A percentile compares a stretch with the other conserved stretches of the same genome.
phyloP scores from a whole-genome alignment of 2,888 invertebrate genomes.

The Plusia festucae region DNA sequence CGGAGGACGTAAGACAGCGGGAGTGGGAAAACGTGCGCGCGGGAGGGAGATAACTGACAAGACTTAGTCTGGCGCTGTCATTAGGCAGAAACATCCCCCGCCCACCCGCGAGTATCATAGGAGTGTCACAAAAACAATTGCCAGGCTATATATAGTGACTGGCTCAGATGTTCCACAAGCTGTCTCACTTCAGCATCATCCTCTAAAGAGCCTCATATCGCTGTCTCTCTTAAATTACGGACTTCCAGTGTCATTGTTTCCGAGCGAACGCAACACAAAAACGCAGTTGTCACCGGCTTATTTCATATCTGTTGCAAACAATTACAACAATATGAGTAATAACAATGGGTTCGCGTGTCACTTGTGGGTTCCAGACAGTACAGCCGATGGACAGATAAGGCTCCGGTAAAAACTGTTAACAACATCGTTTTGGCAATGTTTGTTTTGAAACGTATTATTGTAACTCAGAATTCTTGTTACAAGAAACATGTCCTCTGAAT shows the following conservation, averaged over 20 bases:
- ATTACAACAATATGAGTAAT: constrained; percentile 25
- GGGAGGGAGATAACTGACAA: too few species aligned
- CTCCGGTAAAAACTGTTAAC: constrained; percentile 19
- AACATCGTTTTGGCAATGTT: constrained; percentile 16
- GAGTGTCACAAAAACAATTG: too few species aligned
- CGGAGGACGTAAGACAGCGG: too few species aligned
- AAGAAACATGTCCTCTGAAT: too few species aligned
- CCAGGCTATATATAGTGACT: too few species aligned
- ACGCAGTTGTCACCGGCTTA: constrained; percentile 39
- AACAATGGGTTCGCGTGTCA: constrained; percentile 48
- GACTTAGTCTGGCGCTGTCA: too few species aligned
- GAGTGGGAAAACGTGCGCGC: too few species aligned
- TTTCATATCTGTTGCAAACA: constrained; percentile 40
- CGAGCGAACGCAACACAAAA: constrained; percentile 36
- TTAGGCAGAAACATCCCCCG: too few species aligned
- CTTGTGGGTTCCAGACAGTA: constrained; percentile 18
- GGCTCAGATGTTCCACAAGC: neutral
- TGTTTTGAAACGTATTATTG: neutral
- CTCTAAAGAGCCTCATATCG: neutral
- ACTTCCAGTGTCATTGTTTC: constrained; percentile 37
- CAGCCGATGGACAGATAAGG: constrained; percentile 35
- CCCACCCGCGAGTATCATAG: too few species aligned
- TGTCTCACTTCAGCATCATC: neutral
- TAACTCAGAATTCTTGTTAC: too few species aligned
- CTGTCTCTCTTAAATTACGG: constrained; percentile 9